Evolutionary conservation across 2,113 vertebrate species (phyloP), one percentile per base, ranked within the genome.

Genomic region (Paramisgurnus dabryanus): DNA sequence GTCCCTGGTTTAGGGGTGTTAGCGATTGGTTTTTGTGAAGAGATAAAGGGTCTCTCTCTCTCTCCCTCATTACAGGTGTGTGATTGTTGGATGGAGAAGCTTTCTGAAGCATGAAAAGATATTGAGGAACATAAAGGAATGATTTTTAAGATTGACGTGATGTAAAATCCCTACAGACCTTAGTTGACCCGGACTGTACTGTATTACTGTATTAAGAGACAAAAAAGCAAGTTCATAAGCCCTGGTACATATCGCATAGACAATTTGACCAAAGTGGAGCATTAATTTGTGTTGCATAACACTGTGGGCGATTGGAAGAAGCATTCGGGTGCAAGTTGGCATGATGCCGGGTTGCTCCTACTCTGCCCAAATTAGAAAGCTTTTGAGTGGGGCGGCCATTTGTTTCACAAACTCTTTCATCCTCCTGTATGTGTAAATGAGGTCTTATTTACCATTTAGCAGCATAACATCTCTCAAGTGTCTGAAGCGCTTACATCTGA

Each of bases 131-230:
- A 78, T 83, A 57, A 65, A 83, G 68, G 18, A 87, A 86, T 43
- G 27, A 87, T 90, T 91, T 90, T 91, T 91, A 90, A 89, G 85
- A 83, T 85, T 79, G 78, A 81, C 60, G 60, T 79, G 67, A 79
- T 86, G 80, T 86, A 84, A 74, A 81, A 71, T 78, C 80, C 84
- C 80, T 65, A 60, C 63, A 58, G 58, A 79, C 67, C 67, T 7
- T 12, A 34, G 63, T 60, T 15, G 70, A 57, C 61, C 67, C 50
- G n/a, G n/a, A n/a, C n/a, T n/a, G n/a, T n/a, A n/a, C n/a, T n/a
- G n/a, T n/a, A n/a, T n/a, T n/a, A 40, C 53, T n/a, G 50, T 53
- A 10, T 4, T 57, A 7, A 71, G 50, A 72, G 53, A 72, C 17
- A 57, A 41, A 3, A n/a, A 18, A 43, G 69, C 18, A 58, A 9